Evolutionary conservation across 2,888 invertebrate genomes (phyloP).

Genomic region (Brachypalpus laphriformis): DNA sequence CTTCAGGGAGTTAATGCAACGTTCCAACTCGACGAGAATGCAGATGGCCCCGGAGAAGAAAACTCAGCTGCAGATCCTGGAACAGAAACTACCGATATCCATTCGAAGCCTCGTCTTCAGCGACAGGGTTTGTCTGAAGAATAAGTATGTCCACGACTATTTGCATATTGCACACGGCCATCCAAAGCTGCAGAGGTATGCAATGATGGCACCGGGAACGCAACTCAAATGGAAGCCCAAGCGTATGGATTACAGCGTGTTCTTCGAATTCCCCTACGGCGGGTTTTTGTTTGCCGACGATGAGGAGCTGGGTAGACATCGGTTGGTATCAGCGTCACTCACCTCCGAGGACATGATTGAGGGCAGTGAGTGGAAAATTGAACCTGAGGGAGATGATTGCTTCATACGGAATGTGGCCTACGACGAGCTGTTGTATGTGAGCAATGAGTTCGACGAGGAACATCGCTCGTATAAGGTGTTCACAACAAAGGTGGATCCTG

Average conservation of each 20-base stretch:
- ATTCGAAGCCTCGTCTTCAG: slow-evolving; percentile 54
- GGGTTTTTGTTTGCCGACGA: slow-evolving; percentile 55
- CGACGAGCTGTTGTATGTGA: slow-evolving; percentile 59
- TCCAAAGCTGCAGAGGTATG: slow-evolving; percentile 39
- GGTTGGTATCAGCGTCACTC: slow-evolving; percentile 47
- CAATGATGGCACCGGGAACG: slow-evolving; percentile 60
- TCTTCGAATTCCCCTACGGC: slow-evolving; percentile 67
- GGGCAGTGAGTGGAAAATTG: slow-evolving; percentile 61
- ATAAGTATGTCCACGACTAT: slow-evolving; percentile 52
- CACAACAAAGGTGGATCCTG: slow-evolving; percentile 1
- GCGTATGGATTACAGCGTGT: slow-evolving; percentile 40
- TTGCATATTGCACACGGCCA: slow-evolving; percentile 66
- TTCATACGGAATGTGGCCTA: slow-evolving; percentile 42
- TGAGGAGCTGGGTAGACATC: slow-evolving; percentile 34
- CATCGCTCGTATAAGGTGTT: slow-evolving; percentile 60
- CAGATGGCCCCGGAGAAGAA: slow-evolving; percentile 40
- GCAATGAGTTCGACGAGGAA: slow-evolving; percentile 55
- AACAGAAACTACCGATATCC: slow-evolving; percentile 45
- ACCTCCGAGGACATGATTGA: slow-evolving; percentile 42
- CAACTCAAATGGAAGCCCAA: slow-evolving; percentile 57
- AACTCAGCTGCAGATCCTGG: slow-evolving; percentile 21
- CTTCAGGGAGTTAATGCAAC: slow-evolving; percentile 38
- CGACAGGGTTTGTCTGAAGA: slow-evolving; percentile 57
- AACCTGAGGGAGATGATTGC: slow-evolving; percentile 58
- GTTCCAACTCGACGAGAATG: slow-evolving; percentile 46